Evolutionary conservation across 2,888 invertebrate genomes (phyloP), one percentile per base, ranked within the genome.

Genomic region (Ectemnius lituratus): DNA sequence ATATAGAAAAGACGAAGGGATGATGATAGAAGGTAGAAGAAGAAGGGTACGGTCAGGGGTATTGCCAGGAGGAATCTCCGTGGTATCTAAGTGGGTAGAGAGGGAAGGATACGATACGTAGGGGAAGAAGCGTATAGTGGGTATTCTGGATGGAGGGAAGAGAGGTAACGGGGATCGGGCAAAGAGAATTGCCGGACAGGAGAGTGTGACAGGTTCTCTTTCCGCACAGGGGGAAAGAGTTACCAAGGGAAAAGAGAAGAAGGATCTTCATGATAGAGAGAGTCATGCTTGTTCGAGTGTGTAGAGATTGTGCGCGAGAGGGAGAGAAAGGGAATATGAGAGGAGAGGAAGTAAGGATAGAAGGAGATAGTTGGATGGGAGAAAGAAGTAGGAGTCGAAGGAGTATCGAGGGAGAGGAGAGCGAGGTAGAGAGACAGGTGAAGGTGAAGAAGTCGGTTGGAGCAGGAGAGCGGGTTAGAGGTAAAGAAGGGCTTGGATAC

Each of bases 91-190:
- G 23, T 23, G 23, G 23, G n/a, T n/a, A n/a, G 3, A 23, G 23
- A 23, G 23, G 23, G 2, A 60, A 28, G n/a, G n/a, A n/a, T n/a
- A n/a, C n/a, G 37, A 58, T 61, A 59, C 63, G 59, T 37, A 45
- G 67, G n/a, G 16, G n/a, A 11, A 45, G 16, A 64, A 46, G 56
- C 67, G 37, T 73, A 71, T 64, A 20, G 76, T 71, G 71, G 75
- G 73, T n/a, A n/a, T n/a, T n/a, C 74, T 67, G 73, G 77, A 73
- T 73, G 78, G 70, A 70, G 78, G 63, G 61, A 61, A 69, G 62
- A 62, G 70, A 74, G 74, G 67, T 61, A 28, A 47, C 20, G 63
- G 67, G 62, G 59, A 57, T 58, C 52, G 52, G 16, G 52, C n/a
- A 52, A 52, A 52, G 52, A 16, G 52, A 52, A 52, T 52, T 16